phyloP scores from a whole-genome alignment of 2,113 vertebrate species.

The Rallus limicola region DNA sequence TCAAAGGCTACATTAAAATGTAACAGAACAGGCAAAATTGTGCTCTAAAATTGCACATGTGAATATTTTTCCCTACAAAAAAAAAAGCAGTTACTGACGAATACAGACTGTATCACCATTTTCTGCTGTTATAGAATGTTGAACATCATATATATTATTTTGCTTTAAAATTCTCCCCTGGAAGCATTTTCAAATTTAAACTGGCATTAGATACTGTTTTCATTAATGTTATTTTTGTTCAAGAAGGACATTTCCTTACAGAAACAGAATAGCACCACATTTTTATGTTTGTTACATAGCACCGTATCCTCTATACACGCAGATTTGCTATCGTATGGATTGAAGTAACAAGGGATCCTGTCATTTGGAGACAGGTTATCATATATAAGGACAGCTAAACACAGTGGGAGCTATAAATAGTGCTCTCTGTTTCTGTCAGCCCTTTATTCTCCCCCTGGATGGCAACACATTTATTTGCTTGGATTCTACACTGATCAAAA shows the following conservation, averaged over 20 bases:
- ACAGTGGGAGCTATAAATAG: neutral
- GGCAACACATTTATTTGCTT: neutral
- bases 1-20: conserved; percentile 17
- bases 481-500: neutral
- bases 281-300: neutral
- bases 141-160: neutral
- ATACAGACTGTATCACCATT: neutral
- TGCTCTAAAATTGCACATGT: neutral
- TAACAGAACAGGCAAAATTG: neutral
- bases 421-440: neutral
- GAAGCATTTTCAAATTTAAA: neutral
- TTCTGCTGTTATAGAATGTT: neutral
- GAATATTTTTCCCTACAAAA: neutral
- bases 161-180: neutral
- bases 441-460: neutral
- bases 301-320: neutral
- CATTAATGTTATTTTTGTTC: neutral
- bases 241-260: neutral
- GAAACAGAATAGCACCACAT: neutral
- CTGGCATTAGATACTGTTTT: neutral
- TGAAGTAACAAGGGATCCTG: neutral
- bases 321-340: neutral
- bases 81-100: neutral
- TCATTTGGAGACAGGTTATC: neutral
- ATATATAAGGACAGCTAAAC: neutral